Conservation (phyloP, 2,888 invertebrate species). For the Fragum fragum region DNA sequence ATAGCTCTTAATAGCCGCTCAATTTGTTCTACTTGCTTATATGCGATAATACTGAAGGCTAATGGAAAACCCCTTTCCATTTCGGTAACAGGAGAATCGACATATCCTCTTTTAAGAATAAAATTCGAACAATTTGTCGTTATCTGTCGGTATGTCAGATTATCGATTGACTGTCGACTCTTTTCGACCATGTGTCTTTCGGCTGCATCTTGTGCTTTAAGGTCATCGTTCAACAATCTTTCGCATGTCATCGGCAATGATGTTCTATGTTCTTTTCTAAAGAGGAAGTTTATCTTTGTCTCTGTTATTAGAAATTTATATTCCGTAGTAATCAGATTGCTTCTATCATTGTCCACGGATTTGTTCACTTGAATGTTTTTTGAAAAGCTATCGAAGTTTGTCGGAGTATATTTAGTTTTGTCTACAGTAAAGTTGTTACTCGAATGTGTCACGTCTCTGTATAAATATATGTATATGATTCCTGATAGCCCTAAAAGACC, state of each 20-base stretch:
- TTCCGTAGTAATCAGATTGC: neutral
- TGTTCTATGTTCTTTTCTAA: neutral
- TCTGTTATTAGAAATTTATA: slow-evolving; percentile 9
- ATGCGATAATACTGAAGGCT: slow-evolving; percentile 69
- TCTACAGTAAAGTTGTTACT: neutral
- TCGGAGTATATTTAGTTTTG: neutral
- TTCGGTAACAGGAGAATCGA: slow-evolving; percentile 27
- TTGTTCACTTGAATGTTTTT: too few relatives aligned
- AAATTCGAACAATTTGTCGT: slow-evolving; percentile 33
- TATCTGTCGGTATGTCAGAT: neutral
- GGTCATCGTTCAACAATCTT: slow-evolving; percentile 9
- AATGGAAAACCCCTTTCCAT: slow-evolving; percentile 63
- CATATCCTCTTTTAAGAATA: slow-evolving; percentile 33
- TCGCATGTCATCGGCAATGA: neutral
- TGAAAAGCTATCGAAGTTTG: too few relatives aligned
- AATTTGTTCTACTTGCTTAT: slow-evolving; percentile 66
- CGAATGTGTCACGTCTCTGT: neutral
- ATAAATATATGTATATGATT: slow-evolving; percentile 12
- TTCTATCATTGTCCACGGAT: too few relatives aligned
- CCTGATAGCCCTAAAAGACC: slow-evolving; percentile 21
- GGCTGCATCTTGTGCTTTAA: neutral
- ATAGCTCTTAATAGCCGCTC: slow-evolving; percentile 69
- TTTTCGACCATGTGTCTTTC: neutral
- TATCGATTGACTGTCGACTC: neutral
- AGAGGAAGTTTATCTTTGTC: neutral